phyloP scores from a whole-genome alignment of 2,888 invertebrate genomes.

The Tetranychus truncatus region DNA sequence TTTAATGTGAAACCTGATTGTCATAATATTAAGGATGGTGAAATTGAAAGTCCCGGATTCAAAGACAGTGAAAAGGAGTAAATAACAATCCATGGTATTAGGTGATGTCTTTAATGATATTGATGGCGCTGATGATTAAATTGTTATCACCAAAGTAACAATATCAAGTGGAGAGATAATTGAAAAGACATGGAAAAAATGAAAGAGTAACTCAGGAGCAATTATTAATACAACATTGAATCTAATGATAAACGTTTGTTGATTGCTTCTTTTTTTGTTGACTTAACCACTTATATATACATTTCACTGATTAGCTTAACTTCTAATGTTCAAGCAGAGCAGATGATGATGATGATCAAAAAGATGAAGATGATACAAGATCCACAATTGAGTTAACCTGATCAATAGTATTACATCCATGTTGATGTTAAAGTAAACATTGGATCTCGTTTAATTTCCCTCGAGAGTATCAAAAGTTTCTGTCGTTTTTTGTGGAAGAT shows the following conservation, averaged over 20 bases:
- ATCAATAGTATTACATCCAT: neutral
- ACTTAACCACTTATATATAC: conserved; percentile 1
- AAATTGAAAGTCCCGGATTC: too few relatives aligned
- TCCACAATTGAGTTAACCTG: neutral
- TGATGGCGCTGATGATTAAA: too few relatives aligned
- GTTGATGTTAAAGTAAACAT: neutral
- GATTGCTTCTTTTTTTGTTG: neutral
- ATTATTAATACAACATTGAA: neutral
- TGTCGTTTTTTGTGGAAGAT: neutral
- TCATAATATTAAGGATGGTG: too few relatives aligned
- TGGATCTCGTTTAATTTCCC: neutral
- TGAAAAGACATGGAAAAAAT: neutral
- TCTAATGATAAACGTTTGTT: conserved; percentile 1
- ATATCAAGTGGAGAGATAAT: neutral
- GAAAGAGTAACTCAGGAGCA: neutral
- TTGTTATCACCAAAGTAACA: too few relatives aligned
- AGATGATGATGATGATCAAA: neutral
- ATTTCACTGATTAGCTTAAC: neutral
- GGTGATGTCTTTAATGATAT: too few relatives aligned
- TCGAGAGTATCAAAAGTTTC: neutral
- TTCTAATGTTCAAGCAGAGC: neutral
- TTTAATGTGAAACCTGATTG: too few relatives aligned
- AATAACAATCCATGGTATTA: too few relatives aligned
- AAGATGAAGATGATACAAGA: neutral
- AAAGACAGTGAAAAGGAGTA: too few relatives aligned